Evolutionary conservation across 2,113 vertebrate species (phyloP).

Genomic region (Oreochromis tanganicae): DNA sequence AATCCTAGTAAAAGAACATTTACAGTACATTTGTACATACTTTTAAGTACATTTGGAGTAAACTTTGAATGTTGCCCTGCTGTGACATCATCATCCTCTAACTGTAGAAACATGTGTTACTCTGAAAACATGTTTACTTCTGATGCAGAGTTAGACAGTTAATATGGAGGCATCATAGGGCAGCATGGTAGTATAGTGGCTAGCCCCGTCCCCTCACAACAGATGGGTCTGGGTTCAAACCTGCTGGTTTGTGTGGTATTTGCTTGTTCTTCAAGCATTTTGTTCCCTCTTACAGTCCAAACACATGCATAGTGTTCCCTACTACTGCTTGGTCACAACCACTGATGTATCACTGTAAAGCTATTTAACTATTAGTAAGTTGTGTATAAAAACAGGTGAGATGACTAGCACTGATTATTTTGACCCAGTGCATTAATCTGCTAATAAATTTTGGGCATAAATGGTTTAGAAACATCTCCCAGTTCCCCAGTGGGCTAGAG

Average conservation of each 20-base stretch:
- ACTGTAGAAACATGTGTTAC: background rate
- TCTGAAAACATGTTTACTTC: background rate
- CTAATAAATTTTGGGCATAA: background rate
- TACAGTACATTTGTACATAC: background rate
- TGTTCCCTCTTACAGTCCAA: background rate
- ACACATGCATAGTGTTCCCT: background rate
- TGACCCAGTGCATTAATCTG: background rate
- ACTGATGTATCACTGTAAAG: background rate
- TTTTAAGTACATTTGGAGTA: background rate
- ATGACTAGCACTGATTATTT: background rate
- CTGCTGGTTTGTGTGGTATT: background rate
- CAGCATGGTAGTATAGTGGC: background rate
- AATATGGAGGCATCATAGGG: background rate
- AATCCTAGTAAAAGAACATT: background rate
- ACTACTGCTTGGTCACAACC: background rate
- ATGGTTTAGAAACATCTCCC: background rate
- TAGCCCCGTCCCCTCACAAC: background rate
- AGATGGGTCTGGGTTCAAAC: background rate
- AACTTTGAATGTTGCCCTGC: background rate
- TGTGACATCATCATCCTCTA: background rate
- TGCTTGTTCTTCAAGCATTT: background rate
- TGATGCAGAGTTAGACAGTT: background rate
- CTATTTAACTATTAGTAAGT: background rate
- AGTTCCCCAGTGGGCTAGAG: background rate
- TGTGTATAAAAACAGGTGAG: background rate